phyloP scores from a whole-genome alignment of 2,113 vertebrate species.

The Forbesichthys papilliferus region DNA sequence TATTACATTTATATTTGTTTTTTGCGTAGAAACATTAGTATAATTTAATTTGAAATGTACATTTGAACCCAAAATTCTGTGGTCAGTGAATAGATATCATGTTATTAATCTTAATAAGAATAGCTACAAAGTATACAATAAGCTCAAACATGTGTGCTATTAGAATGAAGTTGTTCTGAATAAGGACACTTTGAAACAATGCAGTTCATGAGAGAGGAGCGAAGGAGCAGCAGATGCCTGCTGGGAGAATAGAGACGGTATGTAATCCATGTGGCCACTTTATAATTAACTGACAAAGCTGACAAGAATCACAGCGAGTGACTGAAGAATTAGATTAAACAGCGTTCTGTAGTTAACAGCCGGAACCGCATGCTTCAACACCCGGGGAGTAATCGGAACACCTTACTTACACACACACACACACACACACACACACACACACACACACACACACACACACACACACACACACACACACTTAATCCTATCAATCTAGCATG shows the following conservation, averaged over 20 bases:
- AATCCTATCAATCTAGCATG: background rate
- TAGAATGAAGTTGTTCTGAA: too few species aligned
- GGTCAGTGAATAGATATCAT: too few species aligned
- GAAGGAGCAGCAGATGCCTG: background rate
- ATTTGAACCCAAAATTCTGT: too few species aligned
- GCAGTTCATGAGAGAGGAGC: background rate
- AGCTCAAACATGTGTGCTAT: too few species aligned
- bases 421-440: background rate
- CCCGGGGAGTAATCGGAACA: slow-evolving; percentile 33
- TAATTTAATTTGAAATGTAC: too few species aligned
- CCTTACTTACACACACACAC: background rate
- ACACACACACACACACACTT: background rate
- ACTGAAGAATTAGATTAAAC: slow-evolving; percentile 73
- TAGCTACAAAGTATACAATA: too few species aligned
- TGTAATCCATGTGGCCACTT: slow-evolving; percentile 53
- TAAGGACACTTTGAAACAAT: background rate
- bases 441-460: background rate
- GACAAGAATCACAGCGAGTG: slow-evolving; percentile 71
- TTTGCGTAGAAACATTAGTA: too few species aligned
- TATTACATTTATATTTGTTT: too few species aligned
- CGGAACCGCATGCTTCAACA: slow-evolving; percentile 69
- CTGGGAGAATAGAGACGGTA: background rate
- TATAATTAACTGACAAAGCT: slow-evolving; percentile 85
- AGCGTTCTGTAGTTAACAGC: slow-evolving; percentile 71
- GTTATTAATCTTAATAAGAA: too few species aligned